Percentiles rank a stretch among this genome's conserved stretches.
These are phyloP conservation scores for Limnephilus auricula DNA, from an alignment of 2,888 invertebrate genomes.

Conservation along the genomic window DNA sequence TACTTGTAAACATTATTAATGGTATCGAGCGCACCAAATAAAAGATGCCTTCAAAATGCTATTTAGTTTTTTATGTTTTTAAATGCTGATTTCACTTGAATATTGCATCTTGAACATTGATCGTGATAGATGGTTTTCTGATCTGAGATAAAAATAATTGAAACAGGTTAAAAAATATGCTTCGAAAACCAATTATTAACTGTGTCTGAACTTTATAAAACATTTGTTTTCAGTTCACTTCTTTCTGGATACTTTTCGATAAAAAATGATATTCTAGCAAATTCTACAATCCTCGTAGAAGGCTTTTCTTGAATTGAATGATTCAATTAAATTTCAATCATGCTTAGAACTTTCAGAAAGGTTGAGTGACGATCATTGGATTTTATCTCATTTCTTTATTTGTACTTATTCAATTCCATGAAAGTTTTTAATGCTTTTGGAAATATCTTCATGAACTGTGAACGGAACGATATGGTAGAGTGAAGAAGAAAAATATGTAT, in stretches of 20 bases:
- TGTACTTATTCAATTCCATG: neutral
- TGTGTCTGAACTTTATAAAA: neutral
- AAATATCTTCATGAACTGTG: neutral
- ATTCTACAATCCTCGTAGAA: neutral
- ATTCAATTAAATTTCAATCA: conserved; percentile 17
- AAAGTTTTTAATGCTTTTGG: neutral
- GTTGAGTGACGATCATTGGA: neutral
- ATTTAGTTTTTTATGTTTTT: neutral
- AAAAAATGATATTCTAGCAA: neutral
- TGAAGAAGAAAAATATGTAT: neutral
- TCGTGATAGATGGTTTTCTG: neutral
- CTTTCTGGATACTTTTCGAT: neutral
- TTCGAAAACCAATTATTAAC: neutral
- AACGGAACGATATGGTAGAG: neutral
- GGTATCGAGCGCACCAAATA: neutral
- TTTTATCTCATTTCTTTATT: neutral
- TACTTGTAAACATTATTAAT: neutral
- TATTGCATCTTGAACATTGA: neutral
- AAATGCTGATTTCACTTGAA: neutral
- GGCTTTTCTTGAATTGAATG: neutral
- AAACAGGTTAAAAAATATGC: neutral
- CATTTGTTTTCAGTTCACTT: neutral
- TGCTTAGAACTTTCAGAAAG: conserved; percentile 15
- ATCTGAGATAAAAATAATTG: neutral
- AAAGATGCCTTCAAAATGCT: neutral